These are phyloP conservation scores for Crossocerus cetratus DNA, from an alignment of 2,888 invertebrate genomes.

Conservation along the genomic window DNA sequence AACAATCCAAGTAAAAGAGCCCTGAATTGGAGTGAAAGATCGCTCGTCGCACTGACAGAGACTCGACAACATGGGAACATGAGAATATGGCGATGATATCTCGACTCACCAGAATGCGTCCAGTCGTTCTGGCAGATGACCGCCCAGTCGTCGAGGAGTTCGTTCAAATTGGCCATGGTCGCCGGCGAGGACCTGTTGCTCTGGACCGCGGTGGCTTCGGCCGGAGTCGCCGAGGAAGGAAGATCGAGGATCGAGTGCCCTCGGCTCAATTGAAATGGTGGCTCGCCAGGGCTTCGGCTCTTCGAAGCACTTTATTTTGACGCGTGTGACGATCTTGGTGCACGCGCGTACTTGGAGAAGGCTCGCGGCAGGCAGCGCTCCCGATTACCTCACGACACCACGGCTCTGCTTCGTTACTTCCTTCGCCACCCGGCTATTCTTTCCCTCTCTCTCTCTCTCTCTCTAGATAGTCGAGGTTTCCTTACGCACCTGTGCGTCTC, in stretches of 20 bases:
- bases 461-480: slow-evolving; percentile 29
- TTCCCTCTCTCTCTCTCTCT: slow-evolving; percentile 23
- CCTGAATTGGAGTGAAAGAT: no score
- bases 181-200: slow-evolving; percentile 25
- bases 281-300: no score
- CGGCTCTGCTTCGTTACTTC: slow-evolving; percentile 49
- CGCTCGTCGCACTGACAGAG: no score
- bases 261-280: not conserved
- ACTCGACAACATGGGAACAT: no score
- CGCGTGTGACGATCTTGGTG: no score
- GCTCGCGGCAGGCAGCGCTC: slow-evolving; percentile 34
- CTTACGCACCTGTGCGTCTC: slow-evolving; percentile 9
- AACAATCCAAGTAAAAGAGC: no score
- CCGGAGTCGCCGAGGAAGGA: slow-evolving; percentile 9
- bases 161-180: slow-evolving; percentile 82
- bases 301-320: no score
- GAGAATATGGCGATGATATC: no score
- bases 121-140: slow-evolving; percentile 82
- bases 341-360: no score
- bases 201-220: slow-evolving; percentile 8
- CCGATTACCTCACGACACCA: slow-evolving; percentile 61
- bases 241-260: slow-evolving; percentile 16
- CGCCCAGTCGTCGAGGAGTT: slow-evolving; percentile 83
- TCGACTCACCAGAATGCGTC: slow-evolving; percentile 81
- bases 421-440: slow-evolving; percentile 41